These are phyloP conservation scores for Scyliorhinus canicula DNA, from an alignment of 2,797 vertebrate species.

Conservation along the genomic window DNA sequence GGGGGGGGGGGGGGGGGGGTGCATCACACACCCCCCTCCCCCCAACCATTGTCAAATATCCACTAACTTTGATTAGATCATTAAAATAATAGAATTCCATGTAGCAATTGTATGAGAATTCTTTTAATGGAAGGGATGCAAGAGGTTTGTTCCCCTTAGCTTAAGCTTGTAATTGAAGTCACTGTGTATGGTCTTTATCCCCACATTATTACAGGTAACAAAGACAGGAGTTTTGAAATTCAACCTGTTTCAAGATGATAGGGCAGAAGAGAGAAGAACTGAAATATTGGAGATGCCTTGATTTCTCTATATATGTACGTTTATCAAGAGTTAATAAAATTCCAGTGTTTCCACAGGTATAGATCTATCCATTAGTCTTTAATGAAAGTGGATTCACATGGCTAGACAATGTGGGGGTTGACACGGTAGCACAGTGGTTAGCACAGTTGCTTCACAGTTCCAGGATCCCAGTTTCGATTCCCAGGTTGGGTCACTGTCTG, in stretches of 20 bases:
- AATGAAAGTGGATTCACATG: neutral
- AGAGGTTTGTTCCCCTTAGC: neutral
- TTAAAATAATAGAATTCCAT: neutral
- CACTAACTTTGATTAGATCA: neutral
- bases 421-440: too few relatives aligned
- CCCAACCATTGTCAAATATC: neutral
- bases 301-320: neutral
- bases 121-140: neutral
- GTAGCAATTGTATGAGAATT: neutral
- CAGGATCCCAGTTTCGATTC: too few relatives aligned
- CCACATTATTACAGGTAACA: neutral
- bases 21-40: too few relatives aligned
- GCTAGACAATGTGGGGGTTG: too few relatives aligned
- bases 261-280: neutral
- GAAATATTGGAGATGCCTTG: neutral
- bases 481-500: too few relatives aligned
- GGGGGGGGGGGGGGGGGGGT: too few relatives aligned
- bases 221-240: neutral
- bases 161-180: constrained; percentile 13
- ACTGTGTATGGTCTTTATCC: neutral
- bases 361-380: neutral
- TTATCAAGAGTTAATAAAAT: neutral
- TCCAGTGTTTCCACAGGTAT: neutral
- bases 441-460: too few relatives aligned
- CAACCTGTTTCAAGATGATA: neutral